phyloP scores from a whole-genome alignment of 2,113 vertebrate genomes.

The Poeciliopsis turrubarensis region DNA sequence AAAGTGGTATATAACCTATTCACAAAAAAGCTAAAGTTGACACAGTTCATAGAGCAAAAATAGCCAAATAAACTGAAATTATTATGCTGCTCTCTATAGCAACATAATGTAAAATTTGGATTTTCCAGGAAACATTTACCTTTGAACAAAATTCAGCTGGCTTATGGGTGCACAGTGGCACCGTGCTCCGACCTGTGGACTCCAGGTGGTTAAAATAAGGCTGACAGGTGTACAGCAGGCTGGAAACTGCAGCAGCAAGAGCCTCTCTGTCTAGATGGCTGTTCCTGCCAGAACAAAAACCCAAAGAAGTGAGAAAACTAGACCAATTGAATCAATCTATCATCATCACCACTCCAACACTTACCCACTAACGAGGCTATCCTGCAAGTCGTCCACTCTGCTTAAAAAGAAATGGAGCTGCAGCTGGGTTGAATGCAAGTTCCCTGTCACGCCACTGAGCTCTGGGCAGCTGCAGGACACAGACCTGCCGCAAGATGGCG shows the following conservation, averaged over 20 bases:
- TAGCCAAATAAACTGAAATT: not conserved
- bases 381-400: slow-evolving; percentile 79
- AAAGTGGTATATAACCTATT: too few relatives aligned
- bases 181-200: slow-evolving; percentile 65
- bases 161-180: slow-evolving; percentile 43
- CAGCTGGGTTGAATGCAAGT: slow-evolving; percentile 67
- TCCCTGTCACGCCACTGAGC: slow-evolving; percentile 48
- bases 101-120: not conserved
- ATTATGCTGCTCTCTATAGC: not conserved
- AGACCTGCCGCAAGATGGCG: slow-evolving; percentile 13
- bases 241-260: slow-evolving; percentile 69
- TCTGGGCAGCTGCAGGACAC: slow-evolving; percentile 11
- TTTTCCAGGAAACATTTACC: slow-evolving; percentile 60
- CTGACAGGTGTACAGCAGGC: slow-evolving; percentile 80
- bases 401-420: slow-evolving; percentile 79
- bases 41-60: not conserved
- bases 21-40: too few relatives aligned
- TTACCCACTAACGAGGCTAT: slow-evolving; percentile 64
- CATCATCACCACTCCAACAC: not conserved
- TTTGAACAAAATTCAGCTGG: slow-evolving; percentile 60
- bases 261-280: slow-evolving; percentile 62
- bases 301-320: not conserved
- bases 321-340: not conserved
- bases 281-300: slow-evolving; percentile 60
- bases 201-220: slow-evolving; percentile 85